Percentiles rank a stretch among this genome's conserved stretches.
phyloP scores from a whole-genome alignment of 1,140 invertebrate species.

The Listronotus bonariensis region DNA sequence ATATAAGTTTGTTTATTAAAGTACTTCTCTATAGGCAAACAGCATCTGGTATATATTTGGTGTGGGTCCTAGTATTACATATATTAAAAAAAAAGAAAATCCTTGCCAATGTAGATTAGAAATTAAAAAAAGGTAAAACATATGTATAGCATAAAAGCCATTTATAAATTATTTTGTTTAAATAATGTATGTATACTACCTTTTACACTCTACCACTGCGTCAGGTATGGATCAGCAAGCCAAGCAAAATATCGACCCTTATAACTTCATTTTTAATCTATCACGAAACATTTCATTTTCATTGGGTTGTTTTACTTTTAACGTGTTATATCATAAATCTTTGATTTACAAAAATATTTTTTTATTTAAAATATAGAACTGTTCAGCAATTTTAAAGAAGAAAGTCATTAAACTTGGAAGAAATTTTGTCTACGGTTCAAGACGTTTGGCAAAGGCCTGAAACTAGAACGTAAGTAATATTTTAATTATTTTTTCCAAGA shows the following conservation, averaged over 20 bases:
- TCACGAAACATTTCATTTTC: slow-evolving; percentile 28
- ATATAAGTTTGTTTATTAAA: too few relatives aligned
- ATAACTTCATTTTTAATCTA: slow-evolving; percentile 28
- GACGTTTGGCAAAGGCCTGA: slow-evolving; percentile 20
- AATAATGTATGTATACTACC: background rate
- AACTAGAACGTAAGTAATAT: slow-evolving; percentile 18
- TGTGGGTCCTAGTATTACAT: too few relatives aligned
- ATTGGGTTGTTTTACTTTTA: slow-evolving; percentile 9
- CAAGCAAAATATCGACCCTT: slow-evolving; percentile 35
- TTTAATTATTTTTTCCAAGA: too few relatives aligned
- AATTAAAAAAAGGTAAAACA: too few relatives aligned
- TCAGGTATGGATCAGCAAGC: slow-evolving; percentile 23
- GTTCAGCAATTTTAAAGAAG: slow-evolving; percentile 24
- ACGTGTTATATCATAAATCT: background rate
- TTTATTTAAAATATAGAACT: slow-evolving; percentile 9
- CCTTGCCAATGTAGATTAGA: too few relatives aligned
- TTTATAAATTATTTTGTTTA: too few relatives aligned
- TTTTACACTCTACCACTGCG: slow-evolving; percentile 22
- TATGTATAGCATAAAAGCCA: too few relatives aligned
- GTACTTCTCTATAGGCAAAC: too few relatives aligned
- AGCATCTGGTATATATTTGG: too few relatives aligned
- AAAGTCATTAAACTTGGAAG: slow-evolving; percentile 21
- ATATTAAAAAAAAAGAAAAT: too few relatives aligned
- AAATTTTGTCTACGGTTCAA: slow-evolving; percentile 22
- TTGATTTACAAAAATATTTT: background rate